These are phyloP conservation scores for Psittacara wagleri DNA, from an alignment of 2,113 vertebrate species.

Conservation along the genomic window DNA sequence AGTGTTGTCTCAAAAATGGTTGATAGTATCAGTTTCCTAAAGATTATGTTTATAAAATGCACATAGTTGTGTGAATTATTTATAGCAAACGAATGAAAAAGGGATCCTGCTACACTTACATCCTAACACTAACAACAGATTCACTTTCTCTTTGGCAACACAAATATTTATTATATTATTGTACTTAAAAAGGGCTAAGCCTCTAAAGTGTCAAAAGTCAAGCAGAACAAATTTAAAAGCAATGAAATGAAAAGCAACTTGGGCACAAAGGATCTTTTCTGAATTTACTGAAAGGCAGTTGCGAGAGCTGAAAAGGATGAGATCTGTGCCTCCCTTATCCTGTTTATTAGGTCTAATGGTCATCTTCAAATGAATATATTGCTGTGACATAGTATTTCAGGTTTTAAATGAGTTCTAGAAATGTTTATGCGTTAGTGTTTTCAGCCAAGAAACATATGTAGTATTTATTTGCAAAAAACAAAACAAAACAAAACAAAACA, in stretches of 20 bases:
- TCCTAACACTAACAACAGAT: constrained; percentile 50
- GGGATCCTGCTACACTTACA: constrained; percentile 40
- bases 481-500: neutral
- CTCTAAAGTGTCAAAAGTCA: constrained; percentile 73
- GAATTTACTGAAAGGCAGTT: constrained; percentile 68
- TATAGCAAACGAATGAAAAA: constrained; percentile 68
- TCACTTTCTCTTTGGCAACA: constrained; percentile 60
- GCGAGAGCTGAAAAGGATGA: constrained; percentile 24
- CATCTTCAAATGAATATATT: constrained; percentile 46
- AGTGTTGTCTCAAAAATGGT: constrained; percentile 64
- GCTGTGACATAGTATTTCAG: neutral
- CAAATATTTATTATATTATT: constrained; percentile 75
- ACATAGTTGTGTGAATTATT: constrained; percentile 67
- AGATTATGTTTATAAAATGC: constrained; percentile 69
- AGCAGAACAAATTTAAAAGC: constrained; percentile 78
- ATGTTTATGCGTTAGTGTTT: neutral
- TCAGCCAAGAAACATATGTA: constrained; percentile 13
- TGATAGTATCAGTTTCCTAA: constrained; percentile 60
- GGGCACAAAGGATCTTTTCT: constrained; percentile 73
- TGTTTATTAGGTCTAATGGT: constrained; percentile 57
- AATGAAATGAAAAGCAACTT: constrained; percentile 70
- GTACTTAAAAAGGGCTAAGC: constrained; percentile 58
- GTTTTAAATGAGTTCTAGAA: constrained; percentile 46
- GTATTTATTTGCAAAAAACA: constrained; percentile 5
- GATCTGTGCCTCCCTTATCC: constrained; percentile 38